Evolutionary conservation across 2,888 invertebrate genomes (phyloP).

Genomic region (Teleiodes luculella): DNA sequence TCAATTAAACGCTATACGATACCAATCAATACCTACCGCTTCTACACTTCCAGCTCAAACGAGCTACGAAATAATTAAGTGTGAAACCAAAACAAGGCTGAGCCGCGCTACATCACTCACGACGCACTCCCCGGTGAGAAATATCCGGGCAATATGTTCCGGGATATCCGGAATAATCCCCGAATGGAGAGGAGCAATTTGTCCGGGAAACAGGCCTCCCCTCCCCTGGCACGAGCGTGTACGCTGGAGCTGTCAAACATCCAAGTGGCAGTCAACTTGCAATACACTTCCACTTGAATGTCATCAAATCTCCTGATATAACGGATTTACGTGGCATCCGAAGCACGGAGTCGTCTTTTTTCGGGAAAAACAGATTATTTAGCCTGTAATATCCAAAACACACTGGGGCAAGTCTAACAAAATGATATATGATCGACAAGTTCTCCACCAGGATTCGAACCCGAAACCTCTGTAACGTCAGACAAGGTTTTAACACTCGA

Average conservation of each 20-base stretch:
- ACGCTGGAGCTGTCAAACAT: conserved; percentile 25
- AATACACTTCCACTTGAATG: not conserved
- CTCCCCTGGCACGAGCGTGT: conserved; percentile 26
- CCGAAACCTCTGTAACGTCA: too few species aligned
- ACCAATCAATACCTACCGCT: not conserved
- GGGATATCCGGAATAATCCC: conserved; percentile 46
- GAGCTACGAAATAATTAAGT: conserved; percentile 29
- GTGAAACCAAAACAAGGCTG: conserved; percentile 25
- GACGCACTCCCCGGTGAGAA: conserved; percentile 32
- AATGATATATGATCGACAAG: too few species aligned
- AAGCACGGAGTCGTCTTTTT: too few species aligned
- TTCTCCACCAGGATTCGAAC: too few species aligned
- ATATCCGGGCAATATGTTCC: conserved; percentile 44
- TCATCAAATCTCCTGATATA: not conserved
- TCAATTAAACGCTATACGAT: not conserved
- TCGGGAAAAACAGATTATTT: too few species aligned
- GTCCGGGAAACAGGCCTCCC: conserved; percentile 26
- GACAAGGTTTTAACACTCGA: too few species aligned
- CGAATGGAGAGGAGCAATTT: conserved; percentile 39
- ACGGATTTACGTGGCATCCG: too few species aligned
- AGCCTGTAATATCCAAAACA: too few species aligned
- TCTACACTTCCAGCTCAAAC: not conserved
- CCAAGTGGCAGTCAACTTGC: not conserved
- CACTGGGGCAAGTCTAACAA: too few species aligned
- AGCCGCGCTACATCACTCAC: conserved; percentile 29